Conservation (phyloP, 1,140 invertebrate genomes). For the Caenorhabditis latens region DNA sequence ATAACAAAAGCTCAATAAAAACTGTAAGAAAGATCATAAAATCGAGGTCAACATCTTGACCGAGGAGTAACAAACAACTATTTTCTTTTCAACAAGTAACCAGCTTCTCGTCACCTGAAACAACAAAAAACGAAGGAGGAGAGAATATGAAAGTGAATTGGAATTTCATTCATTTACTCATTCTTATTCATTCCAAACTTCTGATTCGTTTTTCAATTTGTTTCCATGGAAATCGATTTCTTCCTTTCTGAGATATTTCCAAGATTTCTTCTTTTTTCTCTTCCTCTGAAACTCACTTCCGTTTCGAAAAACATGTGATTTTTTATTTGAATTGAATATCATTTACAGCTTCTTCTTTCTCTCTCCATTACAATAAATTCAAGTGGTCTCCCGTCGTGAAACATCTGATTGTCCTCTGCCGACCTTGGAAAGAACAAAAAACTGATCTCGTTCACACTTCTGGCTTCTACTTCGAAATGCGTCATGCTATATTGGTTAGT, state of each 20-base stretch:
- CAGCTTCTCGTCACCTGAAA: slow-evolving; percentile 1
- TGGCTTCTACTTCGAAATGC: not conserved
- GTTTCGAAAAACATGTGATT: not conserved
- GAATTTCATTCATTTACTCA: not conserved
- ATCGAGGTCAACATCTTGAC: slow-evolving; percentile 13
- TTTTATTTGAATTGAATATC: not conserved
- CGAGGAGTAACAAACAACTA: not conserved
- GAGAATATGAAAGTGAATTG: slow-evolving; percentile 25
- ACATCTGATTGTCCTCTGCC: slow-evolving; percentile 39
- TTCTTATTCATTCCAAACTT: not conserved
- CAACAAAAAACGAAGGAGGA: not conserved
- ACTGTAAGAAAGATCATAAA: slow-evolving; percentile 7
- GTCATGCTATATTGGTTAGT: slow-evolving; percentile 16
- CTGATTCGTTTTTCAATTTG: not conserved
- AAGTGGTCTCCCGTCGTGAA: slow-evolving; percentile 31
- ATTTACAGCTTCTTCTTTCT: slow-evolving; percentile 1
- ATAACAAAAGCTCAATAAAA: not conserved
- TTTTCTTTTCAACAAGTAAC: not conserved
- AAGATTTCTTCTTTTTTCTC: not conserved
- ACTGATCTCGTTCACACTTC: slow-evolving; percentile 16
- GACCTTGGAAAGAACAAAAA: slow-evolving; percentile 26
- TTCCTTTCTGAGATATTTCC: not conserved
- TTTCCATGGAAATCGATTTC: not conserved
- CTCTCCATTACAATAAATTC: not conserved
- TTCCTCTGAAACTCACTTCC: not conserved